Evolutionary conservation across 2,888 invertebrate species (phyloP).

Genomic region (Ophion ventricosus): DNA sequence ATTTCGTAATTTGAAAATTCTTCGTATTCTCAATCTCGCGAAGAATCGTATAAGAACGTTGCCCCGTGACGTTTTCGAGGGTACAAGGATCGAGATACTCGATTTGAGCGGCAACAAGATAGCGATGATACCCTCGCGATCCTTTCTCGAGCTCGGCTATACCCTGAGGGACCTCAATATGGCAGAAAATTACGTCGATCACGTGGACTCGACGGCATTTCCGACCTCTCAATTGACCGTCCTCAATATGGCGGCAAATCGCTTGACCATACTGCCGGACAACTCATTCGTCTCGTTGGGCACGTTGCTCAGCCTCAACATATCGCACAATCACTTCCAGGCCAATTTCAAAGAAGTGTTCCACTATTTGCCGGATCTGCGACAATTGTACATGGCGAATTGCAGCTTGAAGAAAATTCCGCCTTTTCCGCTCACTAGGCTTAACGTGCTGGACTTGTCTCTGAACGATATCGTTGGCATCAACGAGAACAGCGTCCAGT

Average conservation of each 20-base stretch:
- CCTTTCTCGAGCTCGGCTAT: slow-evolving; percentile 91
- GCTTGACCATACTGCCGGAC: slow-evolving; percentile 93
- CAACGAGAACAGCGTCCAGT: slow-evolving; percentile 88
- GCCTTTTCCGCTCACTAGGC: slow-evolving; percentile 89
- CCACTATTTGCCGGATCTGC: slow-evolving; percentile 92
- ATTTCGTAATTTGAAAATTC: slow-evolving; percentile 90
- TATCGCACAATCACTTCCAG: slow-evolving; percentile 91
- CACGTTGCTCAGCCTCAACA: slow-evolving; percentile 90
- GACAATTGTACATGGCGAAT: slow-evolving; percentile 90
- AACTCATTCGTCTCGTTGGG: slow-evolving; percentile 94
- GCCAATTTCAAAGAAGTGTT: slow-evolving; percentile 92
- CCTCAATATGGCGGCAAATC: slow-evolving; percentile 91
- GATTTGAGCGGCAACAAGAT: slow-evolving; percentile 92
- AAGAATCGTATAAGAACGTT: slow-evolving; percentile 90
- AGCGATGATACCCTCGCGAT: slow-evolving; percentile 91
- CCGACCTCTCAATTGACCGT: slow-evolving; percentile 91
- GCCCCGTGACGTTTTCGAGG: slow-evolving; percentile 91
- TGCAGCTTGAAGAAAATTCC: slow-evolving; percentile 92
- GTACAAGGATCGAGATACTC: slow-evolving; percentile 91
- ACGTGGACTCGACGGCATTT: slow-evolving; percentile 94
- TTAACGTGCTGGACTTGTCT: slow-evolving; percentile 92
- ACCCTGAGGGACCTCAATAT: slow-evolving; percentile 91
- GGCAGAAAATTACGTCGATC: slow-evolving; percentile 92
- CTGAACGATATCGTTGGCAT: slow-evolving; percentile 90
- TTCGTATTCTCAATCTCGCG: slow-evolving; percentile 90